These are phyloP conservation scores for Zeuzera pyrina DNA, from an alignment of 2,888 invertebrate species.

Conservation along the genomic window DNA sequence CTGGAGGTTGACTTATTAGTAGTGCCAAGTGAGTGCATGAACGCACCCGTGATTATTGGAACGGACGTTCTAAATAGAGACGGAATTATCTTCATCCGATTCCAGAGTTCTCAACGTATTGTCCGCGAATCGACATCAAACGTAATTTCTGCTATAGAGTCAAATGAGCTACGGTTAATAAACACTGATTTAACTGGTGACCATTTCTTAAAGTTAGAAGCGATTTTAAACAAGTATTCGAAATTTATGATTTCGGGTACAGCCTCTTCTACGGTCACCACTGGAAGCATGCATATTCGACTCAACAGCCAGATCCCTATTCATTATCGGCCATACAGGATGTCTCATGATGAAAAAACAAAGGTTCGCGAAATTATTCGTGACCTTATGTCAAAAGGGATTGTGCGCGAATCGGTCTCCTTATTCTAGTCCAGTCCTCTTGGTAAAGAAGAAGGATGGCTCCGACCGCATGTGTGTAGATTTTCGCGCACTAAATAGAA, in stretches of 20 bases:
- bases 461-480: conserved; percentile 10
- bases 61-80: too few species aligned
- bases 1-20: conserved; percentile 16
- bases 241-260: conserved; percentile 17
- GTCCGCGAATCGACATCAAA: too few species aligned
- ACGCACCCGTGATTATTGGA: too few species aligned
- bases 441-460: conserved; percentile 9
- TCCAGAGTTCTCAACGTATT: too few species aligned
- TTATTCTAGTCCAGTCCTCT: background rate
- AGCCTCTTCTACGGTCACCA: conserved; percentile 17
- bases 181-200: conserved; percentile 9
- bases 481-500: conserved; percentile 7
- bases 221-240: conserved; percentile 12
- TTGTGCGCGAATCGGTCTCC: too few species aligned
- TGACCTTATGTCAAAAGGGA: too few species aligned
- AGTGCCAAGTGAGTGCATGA: conserved; percentile 14
- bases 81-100: too few species aligned
- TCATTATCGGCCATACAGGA: conserved; percentile 17
- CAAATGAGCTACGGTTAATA: background rate
- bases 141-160: too few species aligned
- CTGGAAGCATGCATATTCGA: conserved; percentile 19
- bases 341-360: conserved; percentile 17
- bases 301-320: conserved; percentile 15
- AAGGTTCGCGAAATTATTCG: conserved; percentile 5
- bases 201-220: conserved; percentile 1